Conservation (phyloP, 2,888 invertebrate genomes). For the Mythimna impura region DNA sequence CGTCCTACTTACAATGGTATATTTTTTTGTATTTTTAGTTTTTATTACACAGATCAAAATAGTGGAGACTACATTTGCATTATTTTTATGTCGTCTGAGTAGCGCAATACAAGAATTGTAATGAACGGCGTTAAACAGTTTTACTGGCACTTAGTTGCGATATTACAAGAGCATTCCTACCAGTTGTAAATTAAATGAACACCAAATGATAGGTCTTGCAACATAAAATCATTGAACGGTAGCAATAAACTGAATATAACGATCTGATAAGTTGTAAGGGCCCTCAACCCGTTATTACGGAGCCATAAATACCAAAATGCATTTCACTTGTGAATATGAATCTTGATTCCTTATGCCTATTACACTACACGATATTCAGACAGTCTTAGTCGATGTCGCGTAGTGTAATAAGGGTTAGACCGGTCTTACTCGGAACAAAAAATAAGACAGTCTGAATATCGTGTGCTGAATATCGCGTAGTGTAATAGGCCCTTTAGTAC, state of each 20-base stretch:
- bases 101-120: constrained; percentile 18
- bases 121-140: constrained; percentile 12
- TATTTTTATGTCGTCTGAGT: constrained; percentile 48
- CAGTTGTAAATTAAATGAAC: constrained; percentile 55
- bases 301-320: constrained; percentile 68
- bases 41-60: constrained; percentile 61
- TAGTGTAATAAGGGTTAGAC: too few relatives aligned
- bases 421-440: too few relatives aligned
- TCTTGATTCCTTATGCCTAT: too few relatives aligned
- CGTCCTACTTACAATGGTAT: constrained; percentile 78
- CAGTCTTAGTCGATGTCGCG: too few relatives aligned
- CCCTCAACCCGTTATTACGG: constrained; percentile 70
- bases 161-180: constrained; percentile 22
- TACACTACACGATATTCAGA: too few relatives aligned
- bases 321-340: constrained; percentile 63
- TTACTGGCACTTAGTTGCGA: constrained; percentile 7
- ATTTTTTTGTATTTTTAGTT: constrained; percentile 75
- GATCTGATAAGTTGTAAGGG: constrained; percentile 70
- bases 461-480: too few relatives aligned
- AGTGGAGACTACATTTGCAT: constrained; percentile 48
- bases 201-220: constrained; percentile 58
- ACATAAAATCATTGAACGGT: constrained; percentile 60
- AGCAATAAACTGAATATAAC: constrained; percentile 69
- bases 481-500: too few relatives aligned
- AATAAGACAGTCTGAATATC: too few relatives aligned